These are phyloP conservation scores for Teleogryllus occipitalis DNA, from an alignment of 1,140 invertebrate species.

Conservation along the genomic window DNA sequence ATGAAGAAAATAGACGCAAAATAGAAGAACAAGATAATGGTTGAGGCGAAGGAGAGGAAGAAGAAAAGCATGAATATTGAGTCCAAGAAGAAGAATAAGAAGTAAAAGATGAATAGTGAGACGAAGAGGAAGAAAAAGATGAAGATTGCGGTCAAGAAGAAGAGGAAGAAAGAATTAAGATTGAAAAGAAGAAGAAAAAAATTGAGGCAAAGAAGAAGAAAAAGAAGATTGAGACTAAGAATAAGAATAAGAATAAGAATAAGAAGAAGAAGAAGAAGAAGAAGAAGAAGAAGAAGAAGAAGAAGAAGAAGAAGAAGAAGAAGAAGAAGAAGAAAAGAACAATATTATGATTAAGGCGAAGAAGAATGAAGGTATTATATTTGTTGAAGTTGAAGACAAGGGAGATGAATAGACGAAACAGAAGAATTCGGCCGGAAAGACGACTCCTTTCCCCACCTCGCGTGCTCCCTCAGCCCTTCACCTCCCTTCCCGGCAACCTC, in stretches of 20 bases:
- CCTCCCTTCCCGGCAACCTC: too few relatives aligned
- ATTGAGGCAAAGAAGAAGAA: neutral
- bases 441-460: too few relatives aligned
- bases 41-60: neutral
- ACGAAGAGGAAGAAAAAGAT: neutral
- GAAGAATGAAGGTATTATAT: neutral
- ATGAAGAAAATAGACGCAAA: too few relatives aligned
- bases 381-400: neutral
- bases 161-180: neutral
- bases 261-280: neutral
- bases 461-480: too few relatives aligned
- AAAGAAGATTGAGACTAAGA: neutral
- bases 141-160: neutral
- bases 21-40: neutral
- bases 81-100: neutral
- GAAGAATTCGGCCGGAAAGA: too few relatives aligned
- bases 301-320: neutral
- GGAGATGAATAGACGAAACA: too few relatives aligned
- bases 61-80: neutral
- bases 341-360: neutral
- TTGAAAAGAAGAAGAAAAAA: neutral
- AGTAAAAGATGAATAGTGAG: neutral
- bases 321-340: neutral
- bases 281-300: neutral
- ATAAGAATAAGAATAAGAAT: neutral